Percentiles rank a stretch among this genome's conserved stretches.
phyloP scores from a whole-genome alignment of 2,113 vertebrate genomes.

The Ariopsis seemanni region DNA sequence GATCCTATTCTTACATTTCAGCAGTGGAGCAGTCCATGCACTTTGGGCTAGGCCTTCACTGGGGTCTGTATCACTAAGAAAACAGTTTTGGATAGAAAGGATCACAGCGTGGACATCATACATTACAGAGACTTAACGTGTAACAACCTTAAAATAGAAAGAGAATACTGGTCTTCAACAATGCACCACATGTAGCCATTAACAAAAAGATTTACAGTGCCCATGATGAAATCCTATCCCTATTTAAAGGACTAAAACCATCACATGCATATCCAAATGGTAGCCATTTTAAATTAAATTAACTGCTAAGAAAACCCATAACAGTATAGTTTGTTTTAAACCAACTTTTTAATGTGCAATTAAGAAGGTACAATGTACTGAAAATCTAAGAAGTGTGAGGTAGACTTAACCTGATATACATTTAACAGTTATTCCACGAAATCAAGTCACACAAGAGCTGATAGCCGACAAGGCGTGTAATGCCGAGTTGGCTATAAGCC shows the following conservation, averaged over 20 bases:
- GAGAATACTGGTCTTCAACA: neutral
- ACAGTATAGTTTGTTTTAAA: neutral
- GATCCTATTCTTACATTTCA: slow-evolving; percentile 40
- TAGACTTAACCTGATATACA: neutral
- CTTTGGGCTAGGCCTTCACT: neutral
- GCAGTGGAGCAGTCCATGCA: neutral
- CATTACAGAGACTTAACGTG: neutral
- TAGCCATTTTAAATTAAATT: neutral
- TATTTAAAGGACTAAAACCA: neutral
- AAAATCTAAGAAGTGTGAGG: neutral
- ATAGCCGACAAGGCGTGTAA: too few species aligned
- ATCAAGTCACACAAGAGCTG: too few species aligned
- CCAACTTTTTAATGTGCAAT: neutral
- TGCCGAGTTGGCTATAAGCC: too few species aligned
- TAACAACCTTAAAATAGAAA: neutral
- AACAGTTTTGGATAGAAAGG: slow-evolving; percentile 21
- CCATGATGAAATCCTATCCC: too few species aligned
- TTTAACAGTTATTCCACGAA: too few species aligned
- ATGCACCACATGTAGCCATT: neutral
- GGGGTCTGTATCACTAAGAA: slow-evolving; percentile 15
- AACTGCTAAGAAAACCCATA: neutral
- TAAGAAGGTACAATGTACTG: neutral
- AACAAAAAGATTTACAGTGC: neutral
- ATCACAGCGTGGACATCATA: slow-evolving; percentile 16
- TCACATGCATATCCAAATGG: neutral